A percentile compares a stretch with the other conserved stretches of the same genome.
Conservation (phyloP, 2,797 vertebrate species). For the Cephalopachus bancanus region DNA sequence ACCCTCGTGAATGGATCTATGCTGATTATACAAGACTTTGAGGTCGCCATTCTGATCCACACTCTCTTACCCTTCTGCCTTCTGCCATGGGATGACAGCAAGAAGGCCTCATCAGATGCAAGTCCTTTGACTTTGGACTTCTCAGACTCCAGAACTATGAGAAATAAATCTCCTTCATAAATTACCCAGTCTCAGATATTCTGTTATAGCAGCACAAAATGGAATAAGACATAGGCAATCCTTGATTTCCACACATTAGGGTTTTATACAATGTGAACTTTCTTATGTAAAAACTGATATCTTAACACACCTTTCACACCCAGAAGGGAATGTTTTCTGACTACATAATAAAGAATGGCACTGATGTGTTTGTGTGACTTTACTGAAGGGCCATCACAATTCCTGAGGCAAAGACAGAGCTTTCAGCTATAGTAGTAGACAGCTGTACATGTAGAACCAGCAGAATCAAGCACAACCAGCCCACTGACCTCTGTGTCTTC, state of each 20-base stretch:
- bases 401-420: neutral
- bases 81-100: neutral
- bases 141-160: neutral
- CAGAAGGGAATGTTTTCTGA: neutral
- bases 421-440: neutral
- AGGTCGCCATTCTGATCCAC: neutral
- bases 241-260: neutral
- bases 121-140: neutral
- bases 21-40: neutral
- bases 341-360: neutral
- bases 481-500: neutral
- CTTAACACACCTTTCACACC: neutral
- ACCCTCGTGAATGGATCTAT: neutral
- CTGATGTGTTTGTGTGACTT: neutral
- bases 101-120: neutral
- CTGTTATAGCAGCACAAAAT: neutral
- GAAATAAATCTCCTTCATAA: neutral
- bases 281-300: neutral
- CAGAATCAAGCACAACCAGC: neutral
- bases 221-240: neutral
- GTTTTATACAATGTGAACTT: neutral
- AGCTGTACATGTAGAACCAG: no score
- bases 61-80: neutral
- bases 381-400: neutral
- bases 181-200: neutral